Conservation (phyloP, 2,113 vertebrate species). For the Cariama cristata region DNA sequence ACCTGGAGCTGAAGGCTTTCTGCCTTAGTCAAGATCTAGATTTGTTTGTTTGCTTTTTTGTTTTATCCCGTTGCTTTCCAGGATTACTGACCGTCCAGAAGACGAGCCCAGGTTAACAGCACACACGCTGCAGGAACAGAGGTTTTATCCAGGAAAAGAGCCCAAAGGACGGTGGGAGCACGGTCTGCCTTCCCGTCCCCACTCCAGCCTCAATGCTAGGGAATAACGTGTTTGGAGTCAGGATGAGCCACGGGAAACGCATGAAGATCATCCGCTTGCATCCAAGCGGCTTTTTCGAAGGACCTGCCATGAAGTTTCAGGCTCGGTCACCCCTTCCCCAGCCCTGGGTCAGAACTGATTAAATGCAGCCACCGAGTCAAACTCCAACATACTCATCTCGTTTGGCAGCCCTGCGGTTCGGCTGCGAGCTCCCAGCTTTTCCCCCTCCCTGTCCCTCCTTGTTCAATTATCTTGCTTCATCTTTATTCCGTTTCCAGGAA, state of each 20-base stretch:
- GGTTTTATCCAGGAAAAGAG: slow-evolving; percentile 31
- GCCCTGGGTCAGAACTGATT: slow-evolving; percentile 20
- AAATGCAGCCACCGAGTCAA: background rate
- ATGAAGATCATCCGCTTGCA: background rate
- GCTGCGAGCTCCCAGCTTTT: background rate
- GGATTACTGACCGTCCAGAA: slow-evolving; percentile 9
- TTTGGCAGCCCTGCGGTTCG: background rate
- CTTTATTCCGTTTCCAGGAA: slow-evolving; percentile 61
- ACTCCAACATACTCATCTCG: background rate
- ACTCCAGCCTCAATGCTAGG: background rate
- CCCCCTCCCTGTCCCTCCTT: background rate
- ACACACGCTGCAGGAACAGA: background rate
- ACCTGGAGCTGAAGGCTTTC: slow-evolving; percentile 26
- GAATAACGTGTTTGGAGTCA: background rate
- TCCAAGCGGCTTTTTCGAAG: background rate
- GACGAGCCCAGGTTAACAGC: slow-evolving; percentile 26
- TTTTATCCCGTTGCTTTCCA: background rate
- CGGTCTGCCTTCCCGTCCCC: background rate
- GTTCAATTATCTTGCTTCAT: slow-evolving; percentile 49
- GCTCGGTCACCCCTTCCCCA: background rate
- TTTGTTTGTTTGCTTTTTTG: background rate
- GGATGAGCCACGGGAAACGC: background rate
- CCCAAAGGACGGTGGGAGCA: background rate
- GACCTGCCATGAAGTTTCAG: background rate
- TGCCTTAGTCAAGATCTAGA: background rate